These are phyloP conservation scores for Lepilemur septentrionalis DNA, from an alignment of 2,797 vertebrate genomes.

Conservation along the genomic window DNA sequence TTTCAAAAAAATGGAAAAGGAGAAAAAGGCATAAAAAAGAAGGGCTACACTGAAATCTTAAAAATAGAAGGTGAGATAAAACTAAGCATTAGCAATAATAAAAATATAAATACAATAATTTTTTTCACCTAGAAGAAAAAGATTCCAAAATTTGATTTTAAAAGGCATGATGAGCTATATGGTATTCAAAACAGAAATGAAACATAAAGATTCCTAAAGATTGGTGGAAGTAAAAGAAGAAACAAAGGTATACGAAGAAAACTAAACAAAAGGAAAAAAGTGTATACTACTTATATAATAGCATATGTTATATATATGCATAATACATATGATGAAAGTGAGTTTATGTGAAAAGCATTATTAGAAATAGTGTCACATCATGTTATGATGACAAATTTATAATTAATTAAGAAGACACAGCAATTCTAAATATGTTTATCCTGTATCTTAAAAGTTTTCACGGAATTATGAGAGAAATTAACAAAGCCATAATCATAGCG, in stretches of 20 bases:
- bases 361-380: background rate
- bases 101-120: background rate
- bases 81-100: background rate
- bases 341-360: background rate
- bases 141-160: background rate
- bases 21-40: background rate
- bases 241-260: background rate
- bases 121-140: background rate
- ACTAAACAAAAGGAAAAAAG: background rate
- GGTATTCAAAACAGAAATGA: background rate
- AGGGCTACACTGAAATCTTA: background rate
- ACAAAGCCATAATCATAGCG: background rate
- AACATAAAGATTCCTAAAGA: background rate
- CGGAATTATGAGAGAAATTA: background rate
- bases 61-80: background rate
- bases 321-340: background rate
- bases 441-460: background rate
- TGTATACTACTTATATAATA: background rate
- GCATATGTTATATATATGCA: background rate
- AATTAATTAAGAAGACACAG: background rate
- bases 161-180: background rate
- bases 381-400: background rate
- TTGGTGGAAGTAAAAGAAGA: background rate
- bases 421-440: background rate
- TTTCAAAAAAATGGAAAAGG: background rate